phyloP scores from a whole-genome alignment of 2,113 vertebrate genomes.

The Himantopus leucocephalus region DNA sequence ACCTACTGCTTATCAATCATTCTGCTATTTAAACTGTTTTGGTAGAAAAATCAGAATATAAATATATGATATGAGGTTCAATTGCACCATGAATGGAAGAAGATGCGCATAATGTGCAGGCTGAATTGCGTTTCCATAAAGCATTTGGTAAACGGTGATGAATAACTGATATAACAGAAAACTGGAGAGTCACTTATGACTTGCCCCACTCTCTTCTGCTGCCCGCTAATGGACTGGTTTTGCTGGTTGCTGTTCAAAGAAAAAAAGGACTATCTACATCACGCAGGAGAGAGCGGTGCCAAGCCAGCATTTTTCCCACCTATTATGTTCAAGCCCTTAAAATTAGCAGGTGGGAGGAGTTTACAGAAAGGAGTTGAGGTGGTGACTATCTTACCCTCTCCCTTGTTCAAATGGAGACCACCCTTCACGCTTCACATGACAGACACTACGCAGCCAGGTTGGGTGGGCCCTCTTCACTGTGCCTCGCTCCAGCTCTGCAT shows the following conservation, averaged over 20 bases:
- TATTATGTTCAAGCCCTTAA: background rate
- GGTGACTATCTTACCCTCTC: background rate
- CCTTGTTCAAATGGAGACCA: background rate
- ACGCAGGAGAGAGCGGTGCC: accelerated
- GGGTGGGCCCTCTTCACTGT: background rate
- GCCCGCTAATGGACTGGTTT: background rate
- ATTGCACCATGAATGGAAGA: background rate
- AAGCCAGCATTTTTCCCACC: background rate
- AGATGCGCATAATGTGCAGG: background rate
- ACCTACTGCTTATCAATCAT: background rate
- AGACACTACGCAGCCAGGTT: background rate
- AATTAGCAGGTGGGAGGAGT: background rate
- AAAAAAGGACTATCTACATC: background rate
- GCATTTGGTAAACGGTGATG: background rate
- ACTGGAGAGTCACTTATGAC: background rate
- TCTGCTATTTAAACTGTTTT: background rate
- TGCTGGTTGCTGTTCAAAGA: background rate
- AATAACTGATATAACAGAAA: background rate
- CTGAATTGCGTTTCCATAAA: background rate
- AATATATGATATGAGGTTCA: background rate
- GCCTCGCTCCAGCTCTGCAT: background rate
- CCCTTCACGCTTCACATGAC: accelerated
- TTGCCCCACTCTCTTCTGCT: background rate
- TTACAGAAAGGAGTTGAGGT: background rate
- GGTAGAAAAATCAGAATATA: background rate